Base-by-base conservation (phyloP, 2,888 invertebrate genomes). In the Galeruca laticollis region DNA sequence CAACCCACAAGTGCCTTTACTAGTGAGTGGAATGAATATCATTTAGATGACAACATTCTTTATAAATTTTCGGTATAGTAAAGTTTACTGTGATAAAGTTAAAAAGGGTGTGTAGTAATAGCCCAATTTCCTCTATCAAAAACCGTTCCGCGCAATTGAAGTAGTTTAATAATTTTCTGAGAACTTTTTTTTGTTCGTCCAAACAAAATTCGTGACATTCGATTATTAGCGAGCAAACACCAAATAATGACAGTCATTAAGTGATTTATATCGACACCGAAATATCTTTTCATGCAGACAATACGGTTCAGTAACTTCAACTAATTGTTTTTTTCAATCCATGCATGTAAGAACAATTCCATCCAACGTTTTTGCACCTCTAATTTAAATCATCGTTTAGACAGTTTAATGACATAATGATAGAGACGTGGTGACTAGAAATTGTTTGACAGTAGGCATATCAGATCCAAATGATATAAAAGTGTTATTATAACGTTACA, bases 381-480 rank as follows among this genome's bases (percentile, higher is more conserved):
- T 59, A 57, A 52, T 43, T 57, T 10, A 33, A 60, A 69, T 60
- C 60, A 31, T 51, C 33, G 26, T 18, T 63, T 51, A 31, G 64
- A 60, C 54, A 69, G 60, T 60, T 60, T 64, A 69, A 64, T 69
- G 43, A 69, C 57, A 20, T 63, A 69, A 64, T 64, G 11, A 63
- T 51, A 33, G 4, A 59, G 68, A n/a, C 52, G 47, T 56, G 62
- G 20, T 21, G 43, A 57, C 20, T 26, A 13, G 33, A 15, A 33
- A 60, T 35, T 35, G 37, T 33, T 52, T 68, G 56, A 68, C 68
- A 57, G 54, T 15, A n/a, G 26, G 15, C 21, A 51, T 59, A 65
- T 65, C 65, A 65, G 35, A 63, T 52, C 37, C 8, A 33, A 63
- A 49, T 54, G 54, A 5, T 47, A 18, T 9, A 37, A 37, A 37